Evolutionary conservation across 2,797 vertebrate species (phyloP).

Genomic region (Vipera latastei): DNA sequence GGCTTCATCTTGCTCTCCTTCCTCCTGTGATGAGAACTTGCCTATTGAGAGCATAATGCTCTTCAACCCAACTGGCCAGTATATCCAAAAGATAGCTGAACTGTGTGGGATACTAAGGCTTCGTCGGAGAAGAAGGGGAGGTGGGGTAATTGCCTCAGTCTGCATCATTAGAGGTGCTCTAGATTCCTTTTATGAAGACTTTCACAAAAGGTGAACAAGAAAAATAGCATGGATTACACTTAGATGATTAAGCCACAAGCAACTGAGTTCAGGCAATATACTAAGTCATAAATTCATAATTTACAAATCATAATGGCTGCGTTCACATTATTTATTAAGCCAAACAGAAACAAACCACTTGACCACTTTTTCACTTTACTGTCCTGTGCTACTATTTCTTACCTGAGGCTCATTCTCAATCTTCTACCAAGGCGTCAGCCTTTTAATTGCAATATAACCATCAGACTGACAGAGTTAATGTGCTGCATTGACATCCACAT

Average conservation of each 20-base stretch:
- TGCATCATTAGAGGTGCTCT: background rate
- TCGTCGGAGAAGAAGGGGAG: background rate
- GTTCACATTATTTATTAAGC: background rate
- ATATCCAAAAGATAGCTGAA: background rate
- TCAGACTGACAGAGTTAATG: background rate
- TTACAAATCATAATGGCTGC: background rate
- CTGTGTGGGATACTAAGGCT: background rate
- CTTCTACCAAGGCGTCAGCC: background rate
- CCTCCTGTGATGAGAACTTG: background rate
- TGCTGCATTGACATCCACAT: background rate
- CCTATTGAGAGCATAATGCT: background rate
- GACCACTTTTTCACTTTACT: background rate
- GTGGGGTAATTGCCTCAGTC: background rate
- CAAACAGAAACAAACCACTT: background rate
- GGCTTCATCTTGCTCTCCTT: background rate
- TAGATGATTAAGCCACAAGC: background rate
- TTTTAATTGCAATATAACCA: background rate
- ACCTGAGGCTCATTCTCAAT: background rate
- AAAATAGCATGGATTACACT: background rate
- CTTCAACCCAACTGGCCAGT: background rate
- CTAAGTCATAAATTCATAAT: background rate
- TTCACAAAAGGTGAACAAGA: background rate
- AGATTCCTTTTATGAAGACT: background rate
- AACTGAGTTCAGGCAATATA: background rate
- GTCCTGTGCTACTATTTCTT: background rate